These are phyloP conservation scores for Stegostoma tigrinum DNA, from an alignment of 2,113 vertebrate species.

Conservation along the genomic window DNA sequence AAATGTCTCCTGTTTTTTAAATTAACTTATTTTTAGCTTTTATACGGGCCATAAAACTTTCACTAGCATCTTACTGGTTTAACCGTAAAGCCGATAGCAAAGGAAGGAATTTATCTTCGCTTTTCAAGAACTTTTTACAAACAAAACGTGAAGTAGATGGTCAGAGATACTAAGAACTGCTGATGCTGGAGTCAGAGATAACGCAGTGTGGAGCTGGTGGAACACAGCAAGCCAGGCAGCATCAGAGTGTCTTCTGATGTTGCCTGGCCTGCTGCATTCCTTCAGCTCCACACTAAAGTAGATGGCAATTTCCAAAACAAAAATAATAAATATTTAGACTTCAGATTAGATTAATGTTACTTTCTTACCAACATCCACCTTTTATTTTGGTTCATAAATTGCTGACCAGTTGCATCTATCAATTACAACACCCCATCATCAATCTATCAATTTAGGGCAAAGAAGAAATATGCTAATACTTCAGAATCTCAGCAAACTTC, in stretches of 20 bases:
- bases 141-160: background rate
- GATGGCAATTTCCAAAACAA: background rate
- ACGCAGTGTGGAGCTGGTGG: too few species aligned
- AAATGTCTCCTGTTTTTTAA: background rate
- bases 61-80: background rate
- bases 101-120: background rate
- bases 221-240: too few species aligned
- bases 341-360: background rate
- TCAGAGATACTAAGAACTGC: too few species aligned
- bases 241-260: too few species aligned
- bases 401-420: background rate
- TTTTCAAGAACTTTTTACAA: background rate
- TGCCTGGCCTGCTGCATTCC: too few species aligned
- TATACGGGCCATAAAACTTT: background rate
- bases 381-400: background rate
- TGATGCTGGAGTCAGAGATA: too few species aligned
- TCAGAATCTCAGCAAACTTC: background rate
- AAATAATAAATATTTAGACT: background rate
- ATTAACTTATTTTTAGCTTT: background rate
- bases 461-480: background rate
- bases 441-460: background rate
- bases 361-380: background rate
- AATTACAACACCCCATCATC: background rate
- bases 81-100: background rate
- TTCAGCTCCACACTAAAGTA: background rate